phyloP scores from a whole-genome alignment of 2,797 vertebrate genomes.

The Syncerus caffer region DNA sequence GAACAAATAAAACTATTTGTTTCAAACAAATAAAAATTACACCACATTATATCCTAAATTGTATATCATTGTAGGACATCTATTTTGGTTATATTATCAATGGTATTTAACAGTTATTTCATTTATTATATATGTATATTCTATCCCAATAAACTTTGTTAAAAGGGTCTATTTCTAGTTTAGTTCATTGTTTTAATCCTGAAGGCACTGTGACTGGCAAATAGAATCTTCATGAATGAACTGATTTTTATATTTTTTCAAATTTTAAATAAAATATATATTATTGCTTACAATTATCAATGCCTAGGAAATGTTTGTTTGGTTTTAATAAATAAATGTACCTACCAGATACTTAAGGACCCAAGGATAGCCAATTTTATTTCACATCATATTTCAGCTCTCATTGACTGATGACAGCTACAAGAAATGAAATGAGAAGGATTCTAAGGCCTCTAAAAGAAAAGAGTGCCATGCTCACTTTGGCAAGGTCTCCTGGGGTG shows the following conservation, averaged over 20 bases:
- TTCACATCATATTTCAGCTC: not conserved
- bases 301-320: not conserved
- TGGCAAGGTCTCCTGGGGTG: not conserved
- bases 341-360: not conserved
- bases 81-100: not conserved
- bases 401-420: not conserved
- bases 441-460: not conserved
- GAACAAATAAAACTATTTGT: not conserved
- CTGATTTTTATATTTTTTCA: not conserved
- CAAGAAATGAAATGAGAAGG: not conserved
- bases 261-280: not conserved
- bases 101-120: not conserved
- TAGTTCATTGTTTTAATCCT: not conserved
- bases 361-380: not conserved
- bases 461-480: not conserved
- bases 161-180: not conserved
- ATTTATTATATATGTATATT: not conserved
- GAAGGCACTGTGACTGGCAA: not conserved
- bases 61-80: not conserved
- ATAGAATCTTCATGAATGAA: not conserved
- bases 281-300: not conserved
- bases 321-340: not conserved
- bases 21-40: not conserved
- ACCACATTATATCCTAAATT: not conserved
- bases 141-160: not conserved